phyloP scores from a whole-genome alignment of 2,113 vertebrate species.

The Salvator merianae region DNA sequence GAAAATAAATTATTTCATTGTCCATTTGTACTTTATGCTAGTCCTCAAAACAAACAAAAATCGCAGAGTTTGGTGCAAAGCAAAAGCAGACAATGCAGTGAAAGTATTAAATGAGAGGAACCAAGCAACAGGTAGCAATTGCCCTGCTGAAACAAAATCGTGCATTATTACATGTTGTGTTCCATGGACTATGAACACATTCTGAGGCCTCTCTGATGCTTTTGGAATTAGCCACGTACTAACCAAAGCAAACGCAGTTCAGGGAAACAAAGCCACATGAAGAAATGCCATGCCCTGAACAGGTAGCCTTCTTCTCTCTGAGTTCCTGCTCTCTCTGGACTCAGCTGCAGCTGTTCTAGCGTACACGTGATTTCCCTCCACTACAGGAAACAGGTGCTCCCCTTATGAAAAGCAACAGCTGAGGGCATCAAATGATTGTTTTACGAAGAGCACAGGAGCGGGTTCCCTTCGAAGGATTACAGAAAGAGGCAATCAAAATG shows the following conservation, averaged over 20 bases:
- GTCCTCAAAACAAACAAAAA: no score
- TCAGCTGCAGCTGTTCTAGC: not conserved
- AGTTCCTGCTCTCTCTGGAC: not conserved
- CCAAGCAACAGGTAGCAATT: not conserved
- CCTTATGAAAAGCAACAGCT: not conserved
- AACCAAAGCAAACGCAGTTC: not conserved
- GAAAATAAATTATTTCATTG: no score
- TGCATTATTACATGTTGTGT: not conserved
- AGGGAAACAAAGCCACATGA: not conserved
- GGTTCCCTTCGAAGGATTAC: not conserved
- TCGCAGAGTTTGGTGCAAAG: no score
- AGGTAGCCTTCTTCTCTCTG: not conserved
- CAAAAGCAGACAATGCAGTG: no score
- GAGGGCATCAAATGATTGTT: not conserved
- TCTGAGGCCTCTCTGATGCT: not conserved
- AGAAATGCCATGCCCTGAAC: not conserved
- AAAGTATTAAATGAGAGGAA: not conserved
- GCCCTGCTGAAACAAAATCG: not conserved
- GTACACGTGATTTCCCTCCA: not conserved
- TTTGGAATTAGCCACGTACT: not conserved
- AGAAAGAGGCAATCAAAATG: not conserved
- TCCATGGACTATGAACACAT: not conserved
- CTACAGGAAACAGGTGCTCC: constrained; percentile 37
- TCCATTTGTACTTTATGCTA: no score
- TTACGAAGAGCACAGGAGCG: not conserved